Percentiles rank a stretch among this genome's conserved stretches.
phyloP scores from a whole-genome alignment of 2,888 invertebrate genomes.

The Noctuana brunneofusca region DNA sequence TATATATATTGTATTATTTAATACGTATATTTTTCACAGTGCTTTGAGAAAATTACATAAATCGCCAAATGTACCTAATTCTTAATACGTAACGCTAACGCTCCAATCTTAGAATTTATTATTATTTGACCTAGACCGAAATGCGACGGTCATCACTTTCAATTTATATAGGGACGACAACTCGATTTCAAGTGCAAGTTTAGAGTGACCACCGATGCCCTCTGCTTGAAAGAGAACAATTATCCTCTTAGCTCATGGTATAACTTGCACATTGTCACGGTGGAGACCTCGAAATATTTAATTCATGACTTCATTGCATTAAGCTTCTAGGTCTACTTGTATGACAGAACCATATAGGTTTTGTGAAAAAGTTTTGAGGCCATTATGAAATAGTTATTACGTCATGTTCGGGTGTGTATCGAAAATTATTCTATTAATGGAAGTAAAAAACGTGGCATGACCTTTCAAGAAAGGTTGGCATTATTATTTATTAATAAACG shows the following conservation, averaged over 20 bases:
- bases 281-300: conserved; percentile 13
- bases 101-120: conserved; percentile 3
- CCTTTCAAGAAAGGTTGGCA: too few relatives aligned
- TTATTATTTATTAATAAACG: too few relatives aligned
- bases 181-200: conserved; percentile 56
- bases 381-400: not conserved
- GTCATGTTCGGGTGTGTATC: not conserved
- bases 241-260: conserved; percentile 18
- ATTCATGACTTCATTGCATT: conserved; percentile 5
- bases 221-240: conserved; percentile 20
- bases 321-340: not conserved
- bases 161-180: conserved; percentile 63
- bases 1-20: too few relatives aligned
- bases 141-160: conserved; percentile 63
- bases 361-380: not conserved
- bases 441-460: not conserved
- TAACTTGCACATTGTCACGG: not conserved
- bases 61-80: not conserved
- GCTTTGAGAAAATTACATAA: not conserved
- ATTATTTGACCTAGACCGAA: conserved; percentile 65
- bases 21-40: too few relatives aligned
- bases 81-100: conserved; percentile 4
- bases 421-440: not conserved
- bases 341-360: not conserved
- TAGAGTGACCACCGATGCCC: conserved; percentile 31